Evolutionary conservation across 2,113 vertebrate genomes (phyloP).

Genomic region (Tetrao urogallus): DNA sequence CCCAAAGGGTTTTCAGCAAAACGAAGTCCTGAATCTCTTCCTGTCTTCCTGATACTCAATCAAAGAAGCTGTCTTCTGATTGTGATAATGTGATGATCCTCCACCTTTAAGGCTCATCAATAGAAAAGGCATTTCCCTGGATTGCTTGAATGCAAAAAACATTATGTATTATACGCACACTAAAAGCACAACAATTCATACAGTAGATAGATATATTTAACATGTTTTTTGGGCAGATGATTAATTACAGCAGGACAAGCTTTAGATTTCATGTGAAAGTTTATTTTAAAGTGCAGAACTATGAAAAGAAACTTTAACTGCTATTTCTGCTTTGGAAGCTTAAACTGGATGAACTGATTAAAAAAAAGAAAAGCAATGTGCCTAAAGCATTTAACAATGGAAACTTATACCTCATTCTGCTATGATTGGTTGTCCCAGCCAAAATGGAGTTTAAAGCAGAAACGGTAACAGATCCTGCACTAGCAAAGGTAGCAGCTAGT

Average conservation of each 20-base stretch:
- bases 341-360: not conserved
- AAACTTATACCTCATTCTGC: not conserved
- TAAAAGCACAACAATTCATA: not conserved
- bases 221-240: not conserved
- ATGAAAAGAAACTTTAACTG: not conserved
- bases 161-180: not conserved
- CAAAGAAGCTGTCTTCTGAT: accelerated
- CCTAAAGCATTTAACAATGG: not conserved
- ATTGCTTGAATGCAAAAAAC: not conserved
- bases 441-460: not conserved
- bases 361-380: not conserved
- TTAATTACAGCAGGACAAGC: not conserved
- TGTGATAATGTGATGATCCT: not conserved
- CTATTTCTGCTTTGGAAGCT: not conserved
- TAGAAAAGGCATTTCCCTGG: not conserved
- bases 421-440: not conserved
- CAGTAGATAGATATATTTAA: not conserved
- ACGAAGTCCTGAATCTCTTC: not conserved
- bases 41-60: not conserved
- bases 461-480: not conserved
- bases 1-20: not conserved
- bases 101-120: not conserved
- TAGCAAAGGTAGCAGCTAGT: not conserved
- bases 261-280: not conserved
- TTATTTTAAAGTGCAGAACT: not conserved